Evolutionary conservation across 2,797 vertebrate species (phyloP).

Genomic region (Vipera ursinii): DNA sequence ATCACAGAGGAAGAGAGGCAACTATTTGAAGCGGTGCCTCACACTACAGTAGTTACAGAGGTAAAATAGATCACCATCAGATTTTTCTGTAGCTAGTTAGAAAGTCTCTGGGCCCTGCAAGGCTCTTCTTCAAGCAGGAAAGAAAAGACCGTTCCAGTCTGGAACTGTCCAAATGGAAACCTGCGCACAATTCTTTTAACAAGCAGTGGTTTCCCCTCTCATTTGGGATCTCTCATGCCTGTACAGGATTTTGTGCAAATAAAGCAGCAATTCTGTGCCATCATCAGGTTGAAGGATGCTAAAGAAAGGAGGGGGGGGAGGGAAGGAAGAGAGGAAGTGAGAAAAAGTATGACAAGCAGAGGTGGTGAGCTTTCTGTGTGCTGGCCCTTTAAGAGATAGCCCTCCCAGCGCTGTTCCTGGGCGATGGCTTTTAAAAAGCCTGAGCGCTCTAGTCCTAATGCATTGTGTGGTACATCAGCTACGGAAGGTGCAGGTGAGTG

Average conservation of each 20-base stretch:
- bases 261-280: neutral
- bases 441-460: slow-evolving; percentile 21
- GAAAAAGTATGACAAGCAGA: neutral
- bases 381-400: slow-evolving; percentile 34
- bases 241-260: neutral
- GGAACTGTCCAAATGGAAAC: neutral
- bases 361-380: neutral
- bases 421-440: slow-evolving; percentile 39
- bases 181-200: neutral
- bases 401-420: slow-evolving; percentile 28
- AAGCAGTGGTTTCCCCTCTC: neutral
- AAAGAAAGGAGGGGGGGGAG: neutral
- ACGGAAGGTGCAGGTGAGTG: slow-evolving; percentile 18
- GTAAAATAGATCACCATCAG: neutral
- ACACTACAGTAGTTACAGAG: neutral
- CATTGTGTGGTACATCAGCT: slow-evolving; percentile 29
- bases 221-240: neutral
- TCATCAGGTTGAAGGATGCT: neutral
- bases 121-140: neutral
- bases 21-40: neutral
- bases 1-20: neutral
- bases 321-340: neutral
- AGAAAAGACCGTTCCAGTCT: neutral
- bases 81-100: neutral
- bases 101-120: neutral